Evolutionary conservation across 2,888 invertebrate species (phyloP), one percentile per base, ranked within the genome.

Genomic region (Hyppa rectilinea): DNA sequence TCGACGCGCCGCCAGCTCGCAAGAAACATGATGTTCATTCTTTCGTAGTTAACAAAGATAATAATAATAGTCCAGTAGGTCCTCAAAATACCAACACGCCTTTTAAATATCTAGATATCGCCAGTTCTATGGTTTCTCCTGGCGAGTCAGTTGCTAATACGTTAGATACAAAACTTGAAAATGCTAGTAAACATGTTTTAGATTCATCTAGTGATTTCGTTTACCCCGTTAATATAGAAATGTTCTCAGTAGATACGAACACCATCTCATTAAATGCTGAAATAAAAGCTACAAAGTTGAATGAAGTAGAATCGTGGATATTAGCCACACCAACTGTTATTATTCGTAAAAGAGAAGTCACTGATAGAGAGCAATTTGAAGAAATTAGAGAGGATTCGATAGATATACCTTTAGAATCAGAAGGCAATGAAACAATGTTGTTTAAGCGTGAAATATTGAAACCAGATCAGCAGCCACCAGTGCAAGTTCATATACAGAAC

Each of bases 401-500:
- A 60, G 95, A 95, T 84, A 91, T 94, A 67, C 94, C 95, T 23
- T 84, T 95, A 60, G 96, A 96, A 87, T 87, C 87, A 38, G 95
- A 95, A 23, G 88, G 85, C 34, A 95, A 95, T 87, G 94, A 92
- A 53, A 95, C 94, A 0, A 60, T 91, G 5, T 63, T 95, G 50
- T 95, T 91, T 68, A 96, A 96, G 72, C 92, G 96, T 43, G 96
- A 96, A 85, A 95, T 96, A 53, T 90, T 96, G 67, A 95, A 93
- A 52, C 95, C 96, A 0, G 96, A 96, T 36, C 95, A 95, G 75
- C 96, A 96, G 64, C 96, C 96, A 31, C 96, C 97, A 1, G 97
- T 97, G 9, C 96, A 96, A 86, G 97, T 97, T 68, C 96, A 97
- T 84, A 97, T 97, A 83, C 97, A 97, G 87, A 97, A 97, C 86